Evolutionary conservation across 2,888 invertebrate genomes (phyloP), one percentile per base, ranked within the genome.

Genomic region (Eupithecia tripunctaria): DNA sequence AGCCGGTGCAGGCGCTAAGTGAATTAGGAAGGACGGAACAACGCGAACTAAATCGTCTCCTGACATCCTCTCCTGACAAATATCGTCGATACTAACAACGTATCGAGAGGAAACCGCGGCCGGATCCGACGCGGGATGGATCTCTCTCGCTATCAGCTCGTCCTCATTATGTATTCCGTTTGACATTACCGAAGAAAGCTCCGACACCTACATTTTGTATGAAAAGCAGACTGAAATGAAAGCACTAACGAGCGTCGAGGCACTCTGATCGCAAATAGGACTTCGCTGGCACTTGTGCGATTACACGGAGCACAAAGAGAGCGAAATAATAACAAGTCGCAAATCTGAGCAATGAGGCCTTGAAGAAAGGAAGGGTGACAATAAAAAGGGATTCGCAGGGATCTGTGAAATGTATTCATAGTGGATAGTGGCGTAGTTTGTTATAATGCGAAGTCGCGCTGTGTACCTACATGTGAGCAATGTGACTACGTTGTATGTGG

Each of bases 261-360:
- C 51, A 51, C 68, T 69, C 67, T 67, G 59, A 67, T 41, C 38
- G 27, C 56, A 62, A 70, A 43, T 72, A 72, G 64, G 70, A 70
- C 70, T 72, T 47, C 56, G 27, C 36, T 21, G 25, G 63, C 41
- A 43, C 62, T 62, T 32, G 36, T 36, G 51, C 43, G 71, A 74
- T 69, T 74, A 68, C 74, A 70, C 64, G 67, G 63, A 67, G 70
- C 41, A 64, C 59, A 65, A 74, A 64, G 72, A 75, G 63, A 70
- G 60, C n/a, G 51, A 70, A 47, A 73, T 75, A 60, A 72, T 65
- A 70, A 72, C 51, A 70, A 72, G 38, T 72, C 67, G 43, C 67
- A 70, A 68, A 72, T 68, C 47, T 62, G 60, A 59, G 29, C 65
- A 60, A 60, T 66, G 59, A 64, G 14, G 8, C n/a, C 3, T 27